Conservation (phyloP, 2,113 vertebrate species). For the Hiodon tergisus region DNA sequence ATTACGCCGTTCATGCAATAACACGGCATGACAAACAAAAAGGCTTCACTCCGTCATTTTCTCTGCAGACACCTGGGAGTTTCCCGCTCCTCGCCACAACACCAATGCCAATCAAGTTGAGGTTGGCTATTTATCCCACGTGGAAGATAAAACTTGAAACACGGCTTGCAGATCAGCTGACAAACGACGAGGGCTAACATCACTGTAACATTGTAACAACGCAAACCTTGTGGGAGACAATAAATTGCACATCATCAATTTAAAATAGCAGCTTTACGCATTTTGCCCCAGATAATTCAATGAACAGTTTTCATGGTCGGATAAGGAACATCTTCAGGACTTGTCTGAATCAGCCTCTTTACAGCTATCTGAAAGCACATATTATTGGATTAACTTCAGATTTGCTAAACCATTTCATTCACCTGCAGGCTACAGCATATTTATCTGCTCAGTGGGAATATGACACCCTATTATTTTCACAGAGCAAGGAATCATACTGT, state of each 20-base stretch:
- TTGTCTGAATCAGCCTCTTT: not conserved
- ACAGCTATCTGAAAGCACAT: not conserved
- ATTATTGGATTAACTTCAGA: constrained; percentile 13
- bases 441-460: not conserved
- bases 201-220: not conserved
- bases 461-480: not conserved
- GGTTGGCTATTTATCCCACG: not conserved
- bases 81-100: not conserved
- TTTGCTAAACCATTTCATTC: not conserved
- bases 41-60: not conserved
- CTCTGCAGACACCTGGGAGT: constrained; percentile 1
- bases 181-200: not conserved
- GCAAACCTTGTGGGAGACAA: not conserved
- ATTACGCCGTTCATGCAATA: constrained; percentile 2
- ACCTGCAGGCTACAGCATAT: not conserved
- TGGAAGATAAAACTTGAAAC: not conserved
- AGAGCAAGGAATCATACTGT: not conserved
- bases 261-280: not conserved
- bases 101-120: not conserved
- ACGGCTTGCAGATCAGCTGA: not conserved
- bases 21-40: not conserved
- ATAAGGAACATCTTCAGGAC: not conserved
- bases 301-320: not conserved
- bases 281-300: not conserved
- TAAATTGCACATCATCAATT: not conserved